Conservation (phyloP, 1,140 invertebrate species). For the Bombus confusus region DNA sequence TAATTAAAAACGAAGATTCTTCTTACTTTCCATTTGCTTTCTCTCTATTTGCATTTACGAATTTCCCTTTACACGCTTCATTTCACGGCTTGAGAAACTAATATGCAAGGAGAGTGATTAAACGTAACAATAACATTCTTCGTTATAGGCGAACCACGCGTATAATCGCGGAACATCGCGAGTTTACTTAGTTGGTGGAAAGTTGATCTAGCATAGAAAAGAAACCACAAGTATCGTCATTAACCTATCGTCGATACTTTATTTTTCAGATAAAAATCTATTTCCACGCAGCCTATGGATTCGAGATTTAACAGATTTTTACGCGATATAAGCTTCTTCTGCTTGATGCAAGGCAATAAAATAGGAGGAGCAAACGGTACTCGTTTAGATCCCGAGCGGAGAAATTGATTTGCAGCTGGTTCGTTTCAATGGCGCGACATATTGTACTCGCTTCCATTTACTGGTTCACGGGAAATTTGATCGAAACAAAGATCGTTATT, state of each 20-base stretch:
- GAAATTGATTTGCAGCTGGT: not conserved
- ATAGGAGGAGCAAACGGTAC: not conserved
- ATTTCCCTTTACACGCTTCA: not conserved
- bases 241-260: not conserved
- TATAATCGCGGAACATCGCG: not conserved
- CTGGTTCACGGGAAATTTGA: not conserved
- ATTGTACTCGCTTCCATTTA: not conserved
- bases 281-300: no score
- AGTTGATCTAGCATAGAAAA: not conserved
- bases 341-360: not conserved
- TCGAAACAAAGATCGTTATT: constrained; percentile 8
- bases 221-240: not conserved
- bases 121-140: not conserved
- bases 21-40: not conserved
- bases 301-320: not conserved
- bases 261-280: not conserved
- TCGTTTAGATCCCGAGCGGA: not conserved
- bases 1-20: not conserved
- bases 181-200: not conserved
- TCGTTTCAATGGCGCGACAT: not conserved
- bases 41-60: constrained; percentile 3
- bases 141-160: not conserved
- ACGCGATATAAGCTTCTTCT: no score
- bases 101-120: not conserved
- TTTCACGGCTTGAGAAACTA: not conserved